A percentile compares a stretch with the other conserved stretches of the same genome.
Conservation (phyloP, 2,113 vertebrate species). For the Ivindomyrus marchei region DNA sequence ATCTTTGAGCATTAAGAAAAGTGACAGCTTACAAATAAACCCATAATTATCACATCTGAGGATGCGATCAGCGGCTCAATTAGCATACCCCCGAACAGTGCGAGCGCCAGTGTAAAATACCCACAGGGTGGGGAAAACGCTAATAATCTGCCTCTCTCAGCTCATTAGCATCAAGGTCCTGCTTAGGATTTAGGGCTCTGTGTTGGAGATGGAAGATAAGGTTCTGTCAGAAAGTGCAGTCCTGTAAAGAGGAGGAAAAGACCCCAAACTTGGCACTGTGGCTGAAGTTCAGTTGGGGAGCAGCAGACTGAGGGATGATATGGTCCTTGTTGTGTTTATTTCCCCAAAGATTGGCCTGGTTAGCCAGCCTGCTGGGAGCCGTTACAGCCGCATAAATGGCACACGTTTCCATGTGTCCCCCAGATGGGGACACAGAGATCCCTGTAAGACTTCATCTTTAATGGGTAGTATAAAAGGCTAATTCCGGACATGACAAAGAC, state of each 20-base stretch:
- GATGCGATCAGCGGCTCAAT: conserved; percentile 59
- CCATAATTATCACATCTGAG: conserved; percentile 71
- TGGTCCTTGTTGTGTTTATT: conserved; percentile 66
- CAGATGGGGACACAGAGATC: conserved; percentile 63
- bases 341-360: conserved; percentile 55
- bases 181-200: neutral
- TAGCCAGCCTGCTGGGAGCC: conserved; percentile 56
- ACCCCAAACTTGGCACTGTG: conserved; percentile 38
- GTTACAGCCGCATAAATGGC: conserved; percentile 49
- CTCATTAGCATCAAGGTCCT: conserved; percentile 42
- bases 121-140: conserved; percentile 52
- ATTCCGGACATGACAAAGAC: conserved; percentile 62
- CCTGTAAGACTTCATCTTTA: conserved; percentile 64
- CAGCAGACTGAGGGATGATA: conserved; percentile 60
- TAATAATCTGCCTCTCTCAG: conserved; percentile 57
- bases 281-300: conserved; percentile 56
- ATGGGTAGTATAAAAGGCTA: conserved; percentile 68
- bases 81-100: conserved; percentile 61
- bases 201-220: neutral
- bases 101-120: conserved; percentile 58
- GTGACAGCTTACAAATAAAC: conserved; percentile 78
- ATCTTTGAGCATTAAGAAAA: conserved; percentile 70
- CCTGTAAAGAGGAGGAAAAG: conserved; percentile 36
- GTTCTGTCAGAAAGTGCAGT: neutral
- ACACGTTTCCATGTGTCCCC: conserved; percentile 54